Conservation (phyloP, 2,797 vertebrate genomes). For the Phyllotis vaccarum region DNA sequence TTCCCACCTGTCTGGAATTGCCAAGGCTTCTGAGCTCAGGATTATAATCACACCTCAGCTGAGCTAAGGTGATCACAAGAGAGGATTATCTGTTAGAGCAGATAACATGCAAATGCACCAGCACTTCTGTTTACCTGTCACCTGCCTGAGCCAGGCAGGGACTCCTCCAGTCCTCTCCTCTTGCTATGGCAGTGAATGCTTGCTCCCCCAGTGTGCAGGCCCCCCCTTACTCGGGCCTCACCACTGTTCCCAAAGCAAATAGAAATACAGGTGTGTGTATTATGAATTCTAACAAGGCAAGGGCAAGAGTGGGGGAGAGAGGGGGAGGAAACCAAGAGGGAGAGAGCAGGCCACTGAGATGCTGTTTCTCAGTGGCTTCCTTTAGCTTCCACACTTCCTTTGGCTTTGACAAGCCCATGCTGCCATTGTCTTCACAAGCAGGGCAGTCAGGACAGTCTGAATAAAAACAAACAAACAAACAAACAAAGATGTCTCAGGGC, state of each 20-base stretch:
- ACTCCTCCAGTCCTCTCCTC: neutral
- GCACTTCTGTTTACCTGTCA: neutral
- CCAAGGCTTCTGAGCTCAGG: neutral
- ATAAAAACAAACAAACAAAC: too few species aligned
- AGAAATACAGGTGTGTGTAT: constrained; percentile 40
- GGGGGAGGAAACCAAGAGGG: neutral
- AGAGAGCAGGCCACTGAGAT: neutral
- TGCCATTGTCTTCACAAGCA: neutral
- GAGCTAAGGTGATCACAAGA: neutral
- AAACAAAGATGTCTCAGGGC: neutral
- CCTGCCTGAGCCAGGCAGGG: rapidly evolving
- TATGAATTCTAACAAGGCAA: constrained; percentile 26
- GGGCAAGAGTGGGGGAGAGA: neutral
- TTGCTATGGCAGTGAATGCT: rapidly evolving
- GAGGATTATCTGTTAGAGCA: neutral
- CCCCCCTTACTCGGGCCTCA: too few species aligned
- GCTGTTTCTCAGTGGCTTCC: constrained; percentile 48
- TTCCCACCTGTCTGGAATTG: neutral
- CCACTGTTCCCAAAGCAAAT: neutral
- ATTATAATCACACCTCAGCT: neutral
- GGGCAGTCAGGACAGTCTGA: neutral
- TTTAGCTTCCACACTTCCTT: neutral
- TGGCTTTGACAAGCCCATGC: neutral
- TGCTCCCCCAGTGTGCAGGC: too few species aligned
- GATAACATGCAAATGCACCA: rapidly evolving